phyloP scores from a whole-genome alignment of 2,113 vertebrate species.

The Myiozetetes cayanensis region DNA sequence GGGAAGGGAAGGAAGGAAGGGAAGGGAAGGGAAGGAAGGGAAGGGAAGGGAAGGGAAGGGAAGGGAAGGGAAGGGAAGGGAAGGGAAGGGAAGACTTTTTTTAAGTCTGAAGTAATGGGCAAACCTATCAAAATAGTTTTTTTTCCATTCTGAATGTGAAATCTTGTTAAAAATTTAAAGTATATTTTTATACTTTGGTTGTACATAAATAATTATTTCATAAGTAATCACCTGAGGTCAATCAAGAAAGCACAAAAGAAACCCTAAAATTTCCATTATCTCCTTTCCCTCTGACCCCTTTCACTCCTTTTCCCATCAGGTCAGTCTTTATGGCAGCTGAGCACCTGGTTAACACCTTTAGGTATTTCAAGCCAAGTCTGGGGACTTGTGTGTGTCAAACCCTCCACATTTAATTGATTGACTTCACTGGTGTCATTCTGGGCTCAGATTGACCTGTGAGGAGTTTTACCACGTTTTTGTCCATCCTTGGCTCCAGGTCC shows the following conservation, averaged over 20 bases:
- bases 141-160: neutral
- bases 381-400: neutral
- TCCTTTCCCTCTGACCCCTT: neutral
- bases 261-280: neutral
- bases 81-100: neutral
- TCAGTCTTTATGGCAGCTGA: neutral
- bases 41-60: too few species aligned
- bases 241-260: neutral
- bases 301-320: neutral
- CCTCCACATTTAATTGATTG: neutral
- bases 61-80: too few species aligned
- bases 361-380: neutral
- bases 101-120: neutral
- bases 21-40: too few species aligned
- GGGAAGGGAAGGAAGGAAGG: too few species aligned
- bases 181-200: neutral
- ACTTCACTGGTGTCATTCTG: neutral
- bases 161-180: neutral
- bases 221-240: neutral
- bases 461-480: neutral
- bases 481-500: fast-evolving
- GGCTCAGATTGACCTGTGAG: neutral
- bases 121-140: neutral
- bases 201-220: neutral
- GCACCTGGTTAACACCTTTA: neutral